Conservation (phyloP, 2,113 vertebrate species). For the Pygoscelis adeliae region DNA sequence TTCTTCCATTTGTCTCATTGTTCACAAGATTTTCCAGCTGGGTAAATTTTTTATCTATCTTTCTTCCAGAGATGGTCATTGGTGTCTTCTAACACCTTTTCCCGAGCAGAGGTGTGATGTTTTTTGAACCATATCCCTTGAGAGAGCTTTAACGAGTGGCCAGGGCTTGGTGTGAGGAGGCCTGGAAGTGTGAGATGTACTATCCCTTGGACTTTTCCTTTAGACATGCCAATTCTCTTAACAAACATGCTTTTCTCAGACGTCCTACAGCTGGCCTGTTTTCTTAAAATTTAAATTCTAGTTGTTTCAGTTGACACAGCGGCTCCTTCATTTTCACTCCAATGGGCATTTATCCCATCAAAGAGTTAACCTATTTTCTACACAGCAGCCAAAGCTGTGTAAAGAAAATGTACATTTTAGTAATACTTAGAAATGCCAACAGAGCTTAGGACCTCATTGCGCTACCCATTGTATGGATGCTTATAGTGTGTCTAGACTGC, state of each 20-base stretch:
- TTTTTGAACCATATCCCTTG: not conserved
- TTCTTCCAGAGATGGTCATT: not conserved
- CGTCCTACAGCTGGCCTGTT: not conserved
- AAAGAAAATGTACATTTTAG: not conserved
- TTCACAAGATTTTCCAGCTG: not conserved
- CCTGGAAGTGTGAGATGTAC: not conserved
- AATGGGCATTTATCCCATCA: accelerated
- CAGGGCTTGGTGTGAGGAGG: not conserved
- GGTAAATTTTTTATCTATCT: not conserved
- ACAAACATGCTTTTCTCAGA: not conserved
- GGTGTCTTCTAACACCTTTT: not conserved
- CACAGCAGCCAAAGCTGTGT: not conserved
- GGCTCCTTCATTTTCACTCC: not conserved
- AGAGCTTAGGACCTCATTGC: not conserved
- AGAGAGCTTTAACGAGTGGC: not conserved
- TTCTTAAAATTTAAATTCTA: not conserved
- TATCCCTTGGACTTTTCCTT: not conserved
- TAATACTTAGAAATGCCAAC: not conserved
- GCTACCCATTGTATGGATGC: not conserved
- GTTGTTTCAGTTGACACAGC: not conserved
- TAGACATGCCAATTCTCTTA: not conserved
- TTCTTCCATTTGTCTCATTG: not conserved
- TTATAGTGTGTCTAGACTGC: not conserved
- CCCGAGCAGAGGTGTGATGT: not conserved
- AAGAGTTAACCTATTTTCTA: not conserved